Percentiles rank a stretch among this genome's conserved stretches.
Conservation (phyloP, 2,797 vertebrate genomes). For the Australoheros facetus region DNA sequence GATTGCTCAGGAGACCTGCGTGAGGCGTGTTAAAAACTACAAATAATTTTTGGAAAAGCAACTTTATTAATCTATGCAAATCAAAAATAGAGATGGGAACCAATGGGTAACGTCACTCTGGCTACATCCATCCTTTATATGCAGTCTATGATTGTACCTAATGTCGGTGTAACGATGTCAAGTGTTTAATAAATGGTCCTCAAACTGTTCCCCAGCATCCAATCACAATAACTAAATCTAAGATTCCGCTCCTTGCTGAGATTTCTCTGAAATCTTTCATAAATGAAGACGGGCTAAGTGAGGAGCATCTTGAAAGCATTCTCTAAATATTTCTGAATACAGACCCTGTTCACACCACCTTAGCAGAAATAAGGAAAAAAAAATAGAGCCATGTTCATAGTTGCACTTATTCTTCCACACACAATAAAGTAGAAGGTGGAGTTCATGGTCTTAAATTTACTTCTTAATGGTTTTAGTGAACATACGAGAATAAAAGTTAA, state of each 20-base stretch:
- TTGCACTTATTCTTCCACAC: constrained; percentile 20
- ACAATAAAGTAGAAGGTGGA: constrained; percentile 30
- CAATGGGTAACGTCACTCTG: background rate
- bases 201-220: background rate
- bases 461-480: constrained; percentile 44
- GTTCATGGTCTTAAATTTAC: constrained; percentile 21
- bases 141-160: background rate
- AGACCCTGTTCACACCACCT: background rate
- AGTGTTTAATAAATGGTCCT: background rate
- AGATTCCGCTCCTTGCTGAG: background rate
- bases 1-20: too few species aligned
- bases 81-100: background rate
- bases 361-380: background rate
- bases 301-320: background rate
- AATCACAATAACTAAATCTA: background rate
- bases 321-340: constrained; percentile 10
- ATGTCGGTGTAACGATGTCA: background rate
- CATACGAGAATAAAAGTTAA: constrained; percentile 43
- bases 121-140: background rate
- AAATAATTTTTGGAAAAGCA: too few species aligned
- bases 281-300: background rate
- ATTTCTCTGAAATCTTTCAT: background rate
- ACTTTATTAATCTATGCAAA: background rate
- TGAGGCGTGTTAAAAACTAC: too few species aligned
- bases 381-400: background rate